These are phyloP conservation scores for Tragelaphus scriptus DNA, from an alignment of 2,113 vertebrate genomes.

Conservation along the genomic window DNA sequence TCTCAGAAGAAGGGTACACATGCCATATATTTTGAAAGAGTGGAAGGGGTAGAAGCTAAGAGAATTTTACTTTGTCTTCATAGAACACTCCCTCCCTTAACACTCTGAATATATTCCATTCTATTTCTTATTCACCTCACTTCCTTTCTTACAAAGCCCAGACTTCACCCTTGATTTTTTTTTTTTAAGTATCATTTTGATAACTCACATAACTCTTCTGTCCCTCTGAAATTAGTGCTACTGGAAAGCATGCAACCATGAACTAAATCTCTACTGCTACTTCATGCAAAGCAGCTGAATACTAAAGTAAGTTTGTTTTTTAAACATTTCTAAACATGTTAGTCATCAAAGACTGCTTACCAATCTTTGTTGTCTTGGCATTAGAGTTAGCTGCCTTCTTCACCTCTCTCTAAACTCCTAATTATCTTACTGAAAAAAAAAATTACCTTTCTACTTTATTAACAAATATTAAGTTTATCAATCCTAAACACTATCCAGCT, in stretches of 20 bases:
- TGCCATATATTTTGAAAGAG: background rate
- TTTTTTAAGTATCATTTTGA: background rate
- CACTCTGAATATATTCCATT: background rate
- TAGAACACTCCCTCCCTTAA: slow-evolving; percentile 18
- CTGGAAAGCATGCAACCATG: background rate
- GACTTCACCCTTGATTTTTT: background rate
- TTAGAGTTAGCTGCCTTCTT: background rate
- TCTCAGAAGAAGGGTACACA: background rate
- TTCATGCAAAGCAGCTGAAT: background rate
- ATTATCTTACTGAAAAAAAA: background rate
- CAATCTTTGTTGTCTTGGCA: background rate
- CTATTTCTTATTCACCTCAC: background rate
- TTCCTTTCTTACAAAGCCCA: background rate
- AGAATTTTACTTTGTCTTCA: slow-evolving; percentile 56
- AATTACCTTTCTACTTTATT: background rate
- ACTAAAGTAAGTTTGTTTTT: slow-evolving; percentile 49
- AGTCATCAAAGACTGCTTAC: background rate
- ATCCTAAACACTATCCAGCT: background rate
- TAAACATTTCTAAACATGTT: background rate
- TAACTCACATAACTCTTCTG: background rate
- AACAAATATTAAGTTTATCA: background rate
- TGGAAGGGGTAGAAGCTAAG: background rate
- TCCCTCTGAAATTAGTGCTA: background rate
- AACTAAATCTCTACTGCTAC: background rate
- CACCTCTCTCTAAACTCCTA: background rate